Base-by-base conservation (phyloP, 2,797 vertebrate genomes). In the Perodicticus potto region DNA sequence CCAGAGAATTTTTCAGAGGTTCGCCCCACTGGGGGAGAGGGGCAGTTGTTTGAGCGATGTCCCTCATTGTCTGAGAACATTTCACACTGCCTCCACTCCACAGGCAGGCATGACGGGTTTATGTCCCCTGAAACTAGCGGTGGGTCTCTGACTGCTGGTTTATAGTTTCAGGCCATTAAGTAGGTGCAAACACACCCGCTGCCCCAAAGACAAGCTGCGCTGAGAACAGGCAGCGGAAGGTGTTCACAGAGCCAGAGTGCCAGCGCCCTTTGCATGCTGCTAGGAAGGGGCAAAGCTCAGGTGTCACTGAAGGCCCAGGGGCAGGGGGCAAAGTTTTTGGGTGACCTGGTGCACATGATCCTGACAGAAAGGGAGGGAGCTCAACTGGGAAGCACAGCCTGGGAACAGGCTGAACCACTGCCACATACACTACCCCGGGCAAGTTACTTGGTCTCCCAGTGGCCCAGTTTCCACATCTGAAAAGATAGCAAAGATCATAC, bases 131-230 rank as follows among this genome's bases (percentile, higher is more conserved):
- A 91, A 95, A 0, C 53, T 22, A 84, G 91, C 83, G 86, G 89
- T 69, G 19, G 70, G 55, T 65, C 59, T 67, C n/a, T 86, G 93
- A 81, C 63, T 96, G 19, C 55, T 83, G 70, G 83, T 96, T 97
- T 96, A 96, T 25, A 86, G 96, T 95, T 94, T 94, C 83, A 94
- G 96, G 72, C 27, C 96, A 94, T 92, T 95, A 97, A 97, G 94
- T 89, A 95, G 88, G 89, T 97, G 93, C 14, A 37, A 63, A 93
- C 65, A 87, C 57, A 90, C 10, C 77, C 57, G n/a, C 34, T 74
- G 67, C 78, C 85, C 93, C 97, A 96, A 94, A 76, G 63, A 63
- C 25, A 17, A 67, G 13, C 69, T 63, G 37, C 10, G 2, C 37
- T 78, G 73, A 74, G 77, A 70, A 82, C 45, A 82, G 40, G 23